These are phyloP conservation scores for Diabrotica undecimpunctata DNA, from an alignment of 1,140 invertebrate species.

Conservation along the genomic window DNA sequence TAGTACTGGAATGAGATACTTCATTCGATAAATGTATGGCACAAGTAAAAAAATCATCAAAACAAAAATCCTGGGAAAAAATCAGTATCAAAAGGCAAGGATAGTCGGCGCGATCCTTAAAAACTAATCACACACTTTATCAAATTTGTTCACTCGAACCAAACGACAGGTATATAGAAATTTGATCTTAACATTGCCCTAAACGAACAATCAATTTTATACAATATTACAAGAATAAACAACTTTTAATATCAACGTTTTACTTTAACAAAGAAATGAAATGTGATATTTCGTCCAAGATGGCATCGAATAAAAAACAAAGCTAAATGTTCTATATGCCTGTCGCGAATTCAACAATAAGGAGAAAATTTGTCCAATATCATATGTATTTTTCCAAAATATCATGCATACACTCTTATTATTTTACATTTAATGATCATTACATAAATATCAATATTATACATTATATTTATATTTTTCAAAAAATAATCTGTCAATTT, in stretches of 20 bases:
- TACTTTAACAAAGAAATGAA: constrained; percentile 22
- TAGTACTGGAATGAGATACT: constrained; percentile 22
- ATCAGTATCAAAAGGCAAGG: constrained; percentile 37
- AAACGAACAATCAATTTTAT: constrained; percentile 35
- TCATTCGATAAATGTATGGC: constrained; percentile 37
- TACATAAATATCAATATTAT: constrained; percentile 42
- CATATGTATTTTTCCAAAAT: constrained; percentile 35
- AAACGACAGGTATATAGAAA: constrained; percentile 36
- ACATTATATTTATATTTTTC: constrained; percentile 45
- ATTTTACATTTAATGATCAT: constrained; percentile 44
- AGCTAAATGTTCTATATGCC: constrained; percentile 31
- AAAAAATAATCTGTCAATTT: constrained; percentile 46
- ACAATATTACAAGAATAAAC: constrained; percentile 42
- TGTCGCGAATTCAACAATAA: constrained; percentile 42
- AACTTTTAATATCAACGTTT: constrained; percentile 39
- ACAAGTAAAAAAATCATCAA: constrained; percentile 33
- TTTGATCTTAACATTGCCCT: constrained; percentile 25
- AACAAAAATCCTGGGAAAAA: constrained; percentile 31
- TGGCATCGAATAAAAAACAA: constrained; percentile 33
- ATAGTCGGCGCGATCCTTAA: constrained; percentile 36
- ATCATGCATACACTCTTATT: constrained; percentile 43
- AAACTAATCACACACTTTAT: constrained; percentile 45
- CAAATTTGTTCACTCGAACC: constrained; percentile 41
- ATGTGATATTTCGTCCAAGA: constrained; percentile 24
- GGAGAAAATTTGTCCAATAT: constrained; percentile 41